phyloP scores from a whole-genome alignment of 2,113 vertebrate genomes.

The Callopanchax toddi region DNA sequence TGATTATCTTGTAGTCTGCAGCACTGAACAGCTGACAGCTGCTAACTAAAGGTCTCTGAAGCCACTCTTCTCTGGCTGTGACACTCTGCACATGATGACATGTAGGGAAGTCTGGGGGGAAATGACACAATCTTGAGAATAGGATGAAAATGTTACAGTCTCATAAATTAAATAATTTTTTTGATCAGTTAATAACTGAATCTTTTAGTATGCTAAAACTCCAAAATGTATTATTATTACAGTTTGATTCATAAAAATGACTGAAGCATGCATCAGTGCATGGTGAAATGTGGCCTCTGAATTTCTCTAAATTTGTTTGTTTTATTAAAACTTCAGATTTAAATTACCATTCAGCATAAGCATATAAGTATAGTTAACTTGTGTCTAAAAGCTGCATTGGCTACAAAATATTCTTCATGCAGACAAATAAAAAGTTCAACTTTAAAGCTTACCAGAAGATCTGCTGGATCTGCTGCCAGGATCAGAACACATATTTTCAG shows the following conservation, averaged over 20 bases:
- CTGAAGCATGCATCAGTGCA: neutral
- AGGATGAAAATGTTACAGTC: neutral
- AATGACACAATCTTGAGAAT: neutral
- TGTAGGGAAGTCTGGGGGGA: slow-evolving; percentile 80
- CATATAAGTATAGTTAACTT: no score
- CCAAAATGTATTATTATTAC: neutral
- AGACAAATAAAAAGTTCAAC: neutral
- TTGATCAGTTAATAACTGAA: neutral
- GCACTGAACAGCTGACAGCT: slow-evolving; percentile 13
- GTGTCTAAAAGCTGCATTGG: no score
- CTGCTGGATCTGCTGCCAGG: slow-evolving; percentile 48
- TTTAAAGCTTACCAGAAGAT: slow-evolving; percentile 79
- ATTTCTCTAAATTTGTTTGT: neutral
- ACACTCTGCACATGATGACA: slow-evolving; percentile 78
- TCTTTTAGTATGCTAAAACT: neutral
- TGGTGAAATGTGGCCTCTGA: neutral
- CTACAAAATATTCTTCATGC: no score
- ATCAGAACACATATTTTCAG: slow-evolving; percentile 37
- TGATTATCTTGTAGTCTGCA: slow-evolving; percentile 24
- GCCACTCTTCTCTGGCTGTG: slow-evolving; percentile 78
- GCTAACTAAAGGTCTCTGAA: slow-evolving; percentile 69
- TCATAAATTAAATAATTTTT: neutral
- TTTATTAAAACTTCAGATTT: no score
- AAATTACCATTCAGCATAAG: no score
- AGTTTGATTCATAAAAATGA: neutral